Conservation (phyloP, 2,888 invertebrate genomes). For the Cheilosia grossa region DNA sequence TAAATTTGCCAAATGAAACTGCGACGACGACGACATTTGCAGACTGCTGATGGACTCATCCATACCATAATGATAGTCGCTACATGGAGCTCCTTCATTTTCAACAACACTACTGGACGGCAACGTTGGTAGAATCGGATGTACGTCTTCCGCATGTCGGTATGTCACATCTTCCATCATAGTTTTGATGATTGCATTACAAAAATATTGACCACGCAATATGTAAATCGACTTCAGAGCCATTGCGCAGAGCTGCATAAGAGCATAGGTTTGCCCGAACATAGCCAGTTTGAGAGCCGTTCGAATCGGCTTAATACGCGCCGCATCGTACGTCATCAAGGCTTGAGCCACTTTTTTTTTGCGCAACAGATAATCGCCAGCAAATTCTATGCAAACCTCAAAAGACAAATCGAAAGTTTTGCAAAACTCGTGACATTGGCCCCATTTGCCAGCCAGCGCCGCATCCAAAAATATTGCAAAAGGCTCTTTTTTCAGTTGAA, state of each 20-base stretch:
- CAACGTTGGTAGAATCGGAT: slow-evolving; percentile 78
- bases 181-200: slow-evolving; percentile 78
- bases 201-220: slow-evolving; percentile 80
- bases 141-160: slow-evolving; percentile 81
- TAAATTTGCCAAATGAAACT: slow-evolving; percentile 83
- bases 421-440: slow-evolving; percentile 83
- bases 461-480: slow-evolving; percentile 82
- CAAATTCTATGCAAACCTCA: slow-evolving; percentile 86
- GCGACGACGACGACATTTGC: slow-evolving; percentile 83
- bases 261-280: slow-evolving; percentile 82
- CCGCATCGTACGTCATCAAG: slow-evolving; percentile 90
- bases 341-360: slow-evolving; percentile 90
- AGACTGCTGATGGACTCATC: slow-evolving; percentile 81
- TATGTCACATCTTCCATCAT: slow-evolving; percentile 80
- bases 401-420: slow-evolving; percentile 82
- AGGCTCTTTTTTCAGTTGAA: slow-evolving; percentile 82
- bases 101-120: slow-evolving; percentile 73
- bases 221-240: slow-evolving; percentile 82
- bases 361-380: slow-evolving; percentile 91
- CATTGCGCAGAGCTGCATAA: slow-evolving; percentile 83
- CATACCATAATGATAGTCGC: slow-evolving; percentile 81
- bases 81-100: slow-evolving; percentile 80
- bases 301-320: slow-evolving; percentile 85
- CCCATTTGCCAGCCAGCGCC: slow-evolving; percentile 80
- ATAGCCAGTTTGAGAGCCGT: slow-evolving; percentile 83